Conservation (phyloP, 2,888 invertebrate species). For the Diploptera punctata region DNA sequence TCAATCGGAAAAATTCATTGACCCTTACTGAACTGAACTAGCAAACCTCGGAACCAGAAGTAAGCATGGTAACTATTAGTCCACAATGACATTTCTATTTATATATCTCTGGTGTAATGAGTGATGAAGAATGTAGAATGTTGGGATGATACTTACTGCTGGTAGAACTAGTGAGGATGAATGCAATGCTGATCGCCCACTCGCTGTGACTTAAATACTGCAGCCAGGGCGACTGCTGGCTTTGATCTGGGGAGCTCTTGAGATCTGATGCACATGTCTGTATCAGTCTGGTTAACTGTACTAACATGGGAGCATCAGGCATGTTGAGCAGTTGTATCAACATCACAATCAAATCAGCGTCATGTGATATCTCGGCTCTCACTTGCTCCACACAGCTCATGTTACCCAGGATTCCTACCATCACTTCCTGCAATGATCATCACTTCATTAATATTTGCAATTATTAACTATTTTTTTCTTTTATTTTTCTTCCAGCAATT, state of each 20-base stretch:
- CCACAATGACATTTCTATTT: too few relatives aligned
- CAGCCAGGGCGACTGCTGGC: background rate
- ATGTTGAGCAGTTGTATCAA: conserved; percentile 64
- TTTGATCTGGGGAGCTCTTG: background rate
- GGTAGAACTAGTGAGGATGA: conserved; percentile 18
- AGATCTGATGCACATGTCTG: conserved; percentile 45
- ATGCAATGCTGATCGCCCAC: background rate
- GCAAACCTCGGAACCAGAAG: too few relatives aligned
- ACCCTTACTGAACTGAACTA: too few relatives aligned
- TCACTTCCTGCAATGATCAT: conserved; percentile 77
- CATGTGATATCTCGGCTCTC: conserved; percentile 62
- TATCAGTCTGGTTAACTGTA: conserved; percentile 75
- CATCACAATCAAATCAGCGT: conserved; percentile 63
- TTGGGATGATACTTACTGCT: conserved; percentile 12
- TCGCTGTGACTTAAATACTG: background rate
- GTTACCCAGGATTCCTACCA: conserved; percentile 85
- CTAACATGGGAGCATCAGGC: conserved; percentile 73
- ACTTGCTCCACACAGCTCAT: conserved; percentile 74
- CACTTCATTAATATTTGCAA: too few relatives aligned
- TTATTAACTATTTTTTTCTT: too few relatives aligned
- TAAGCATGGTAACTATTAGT: too few relatives aligned
- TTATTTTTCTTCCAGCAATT: too few relatives aligned
- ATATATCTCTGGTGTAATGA: too few relatives aligned
- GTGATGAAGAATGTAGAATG: too few relatives aligned
- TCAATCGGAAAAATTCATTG: too few relatives aligned